phyloP scores from a whole-genome alignment of 2,888 invertebrate species.

The Dynastes grantii region DNA sequence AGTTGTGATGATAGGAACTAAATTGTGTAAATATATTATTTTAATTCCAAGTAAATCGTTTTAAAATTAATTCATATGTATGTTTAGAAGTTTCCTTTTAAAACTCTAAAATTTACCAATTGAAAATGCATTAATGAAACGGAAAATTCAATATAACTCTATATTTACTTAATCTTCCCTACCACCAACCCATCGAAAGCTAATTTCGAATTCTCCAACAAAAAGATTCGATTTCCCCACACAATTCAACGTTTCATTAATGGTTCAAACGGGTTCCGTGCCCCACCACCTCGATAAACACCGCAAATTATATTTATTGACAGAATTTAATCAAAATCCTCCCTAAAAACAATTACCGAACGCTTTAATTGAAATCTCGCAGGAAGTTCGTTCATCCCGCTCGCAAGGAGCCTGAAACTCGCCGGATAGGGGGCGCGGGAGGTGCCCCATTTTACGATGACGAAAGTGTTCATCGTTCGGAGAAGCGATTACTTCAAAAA shows the following conservation, averaged over 20 bases:
- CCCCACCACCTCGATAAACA: slow-evolving; percentile 20
- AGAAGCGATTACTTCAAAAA: not conserved
- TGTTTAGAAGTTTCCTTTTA: no score
- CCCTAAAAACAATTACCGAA: slow-evolving; percentile 30
- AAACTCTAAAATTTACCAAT: no score
- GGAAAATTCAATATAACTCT: no score
- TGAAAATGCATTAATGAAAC: no score
- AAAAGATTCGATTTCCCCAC: not conserved
- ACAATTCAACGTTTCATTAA: slow-evolving; percentile 1
- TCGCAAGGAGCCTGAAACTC: not conserved
- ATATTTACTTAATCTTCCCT: no score
- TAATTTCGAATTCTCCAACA: no score
- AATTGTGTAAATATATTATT: no score
- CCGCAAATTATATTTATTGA: slow-evolving; percentile 38
- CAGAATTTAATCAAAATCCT: slow-evolving; percentile 31
- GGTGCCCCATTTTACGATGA: no score
- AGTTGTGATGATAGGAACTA: no score
- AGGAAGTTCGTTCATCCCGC: not conserved
- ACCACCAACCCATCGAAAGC: no score
- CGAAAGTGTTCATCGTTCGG: not conserved
- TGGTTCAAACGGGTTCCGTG: not conserved
- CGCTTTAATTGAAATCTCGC: slow-evolving; percentile 32
- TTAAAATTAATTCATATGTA: no score
- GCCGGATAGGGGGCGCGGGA: not conserved
- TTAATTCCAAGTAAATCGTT: no score